Evolutionary conservation across 2,113 vertebrate species (phyloP), one percentile per base, ranked within the genome.

Genomic region (Psophia crepitans): DNA sequence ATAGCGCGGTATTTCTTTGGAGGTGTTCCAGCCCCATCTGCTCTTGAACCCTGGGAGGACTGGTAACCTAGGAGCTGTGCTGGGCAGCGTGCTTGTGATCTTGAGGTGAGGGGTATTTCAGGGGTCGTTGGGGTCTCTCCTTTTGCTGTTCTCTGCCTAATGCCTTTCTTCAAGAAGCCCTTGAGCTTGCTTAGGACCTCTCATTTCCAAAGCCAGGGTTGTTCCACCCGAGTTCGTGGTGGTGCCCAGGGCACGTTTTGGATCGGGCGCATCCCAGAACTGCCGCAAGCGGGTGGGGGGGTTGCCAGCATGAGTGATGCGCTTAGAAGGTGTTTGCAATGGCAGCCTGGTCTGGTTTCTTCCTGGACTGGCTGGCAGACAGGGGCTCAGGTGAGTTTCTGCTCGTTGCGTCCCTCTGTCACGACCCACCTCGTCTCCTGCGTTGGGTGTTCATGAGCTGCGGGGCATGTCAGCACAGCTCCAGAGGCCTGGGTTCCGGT

Each of bases 371-470:
- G 43, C 74, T 63, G 54, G 10, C 5, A 1, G 48, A 60, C 53
- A 76, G 65, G 23, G 53, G 35, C 77, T n/a, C 8, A 0, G 4
- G 65, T 39, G 58, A 35, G 48, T 74, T 83, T 44, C 28, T 57
- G 28, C 27, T 39, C 5, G 0, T 80, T 80, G 75, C 75, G 32
- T 90, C 58, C 6, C 54, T 11, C 8, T 54, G 28, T 74, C 71
- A 10, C 5, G 6, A n/a, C n/a, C 43, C 0, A 0, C 69, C 65
- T 56, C 23, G 5, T 23, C 35, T 56, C 3, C 9, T 68, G 6
- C 1, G 11, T 33, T 37, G 77, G 41, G 15, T n/a, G 44, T 30
- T 56, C 1, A 4, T 4, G 22, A 54, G 54, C 84, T 35, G 22
- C 2, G 6, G 81, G 70, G 68, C 91, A 57, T 35, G 53, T 83